These are phyloP conservation scores for Chauna torquata DNA, from an alignment of 2,113 vertebrate genomes.

Conservation along the genomic window DNA sequence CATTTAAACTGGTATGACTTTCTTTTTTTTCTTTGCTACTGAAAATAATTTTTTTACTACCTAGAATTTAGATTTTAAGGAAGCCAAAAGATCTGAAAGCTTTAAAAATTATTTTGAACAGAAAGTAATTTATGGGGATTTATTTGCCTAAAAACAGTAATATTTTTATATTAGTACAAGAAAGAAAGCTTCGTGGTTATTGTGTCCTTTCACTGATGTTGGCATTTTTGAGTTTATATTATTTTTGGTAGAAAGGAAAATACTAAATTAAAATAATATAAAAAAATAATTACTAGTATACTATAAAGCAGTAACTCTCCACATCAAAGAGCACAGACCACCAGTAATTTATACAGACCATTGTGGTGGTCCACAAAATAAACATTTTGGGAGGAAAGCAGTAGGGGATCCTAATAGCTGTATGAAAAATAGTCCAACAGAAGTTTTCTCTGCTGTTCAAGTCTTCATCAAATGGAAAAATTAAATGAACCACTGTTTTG, in stretches of 20 bases:
- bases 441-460: neutral
- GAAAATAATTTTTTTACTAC: neutral
- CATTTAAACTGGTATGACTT: neutral
- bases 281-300: neutral
- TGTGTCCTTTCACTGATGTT: neutral
- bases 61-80: neutral
- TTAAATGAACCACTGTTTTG: neutral
- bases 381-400: conserved; percentile 23
- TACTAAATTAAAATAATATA: neutral
- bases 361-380: conserved; percentile 59
- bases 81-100: neutral
- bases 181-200: neutral
- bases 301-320: neutral
- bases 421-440: neutral
- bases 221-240: neutral
- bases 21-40: neutral
- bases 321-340: conserved; percentile 23
- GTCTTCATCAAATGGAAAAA: neutral
- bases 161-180: neutral
- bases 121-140: neutral
- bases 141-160: neutral
- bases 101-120: neutral
- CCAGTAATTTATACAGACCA: neutral
- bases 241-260: neutral
- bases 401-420: neutral